A percentile compares a stretch with the other conserved stretches of the same genome.
Evolutionary conservation across 2,888 invertebrate species (phyloP).

Genomic region (Andricus curvator): DNA sequence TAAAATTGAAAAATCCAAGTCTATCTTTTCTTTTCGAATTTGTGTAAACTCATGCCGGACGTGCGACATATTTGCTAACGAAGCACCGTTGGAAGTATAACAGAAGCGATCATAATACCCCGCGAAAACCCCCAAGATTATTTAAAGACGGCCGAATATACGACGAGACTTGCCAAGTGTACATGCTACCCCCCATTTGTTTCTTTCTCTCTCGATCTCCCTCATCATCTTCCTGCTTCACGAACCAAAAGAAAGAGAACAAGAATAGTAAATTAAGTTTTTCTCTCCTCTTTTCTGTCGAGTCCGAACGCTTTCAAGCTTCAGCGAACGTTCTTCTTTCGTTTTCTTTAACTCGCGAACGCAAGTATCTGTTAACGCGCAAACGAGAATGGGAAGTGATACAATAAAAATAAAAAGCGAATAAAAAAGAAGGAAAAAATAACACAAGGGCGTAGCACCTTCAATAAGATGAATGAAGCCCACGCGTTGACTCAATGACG

Average conservation of each 20-base stretch:
- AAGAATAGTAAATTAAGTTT: not conserved
- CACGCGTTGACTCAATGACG: not conserved
- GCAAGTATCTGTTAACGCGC: not conserved
- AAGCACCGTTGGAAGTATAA: not conserved
- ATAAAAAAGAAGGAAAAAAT: not conserved
- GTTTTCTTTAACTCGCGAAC: not conserved
- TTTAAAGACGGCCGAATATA: slow-evolving; percentile 60
- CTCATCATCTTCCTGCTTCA: not conserved
- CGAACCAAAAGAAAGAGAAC: not conserved
- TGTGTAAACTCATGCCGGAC: not conserved
- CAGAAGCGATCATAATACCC: not conserved
- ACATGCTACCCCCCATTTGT: slow-evolving; percentile 42
- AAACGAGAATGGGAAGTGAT: slow-evolving; percentile 3
- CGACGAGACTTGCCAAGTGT: slow-evolving; percentile 61
- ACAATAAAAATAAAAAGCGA: not conserved
- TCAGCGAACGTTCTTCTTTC: not conserved
- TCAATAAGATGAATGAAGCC: slow-evolving; percentile 7
- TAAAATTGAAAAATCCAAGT: not conserved
- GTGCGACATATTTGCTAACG: not conserved
- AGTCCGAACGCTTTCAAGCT: not conserved
- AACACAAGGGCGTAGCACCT: not conserved
- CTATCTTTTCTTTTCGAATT: not conserved
- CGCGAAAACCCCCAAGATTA: slow-evolving; percentile 51
- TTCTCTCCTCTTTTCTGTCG: not conserved
- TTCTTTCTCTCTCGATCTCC: slow-evolving; percentile 48